Conservation (phyloP, 2,888 invertebrate species). For the Cantharis lateralis region DNA sequence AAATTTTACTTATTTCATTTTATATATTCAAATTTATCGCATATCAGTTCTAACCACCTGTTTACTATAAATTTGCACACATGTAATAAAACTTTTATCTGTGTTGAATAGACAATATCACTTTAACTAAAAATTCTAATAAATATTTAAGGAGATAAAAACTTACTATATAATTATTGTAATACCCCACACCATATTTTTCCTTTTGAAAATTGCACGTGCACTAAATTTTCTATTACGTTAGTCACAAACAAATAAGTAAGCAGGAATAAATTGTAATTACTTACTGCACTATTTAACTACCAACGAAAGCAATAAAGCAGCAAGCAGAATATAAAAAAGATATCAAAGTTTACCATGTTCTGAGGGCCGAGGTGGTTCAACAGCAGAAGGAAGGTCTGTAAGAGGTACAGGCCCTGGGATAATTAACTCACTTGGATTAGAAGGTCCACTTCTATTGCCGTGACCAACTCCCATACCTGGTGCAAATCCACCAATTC, state of each 20-base stretch:
- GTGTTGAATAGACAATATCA: not conserved
- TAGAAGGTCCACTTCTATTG: slow-evolving; percentile 42
- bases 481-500: slow-evolving; percentile 57
- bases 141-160: not conserved
- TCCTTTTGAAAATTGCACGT: not conserved
- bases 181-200: not conserved
- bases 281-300: not conserved
- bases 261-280: not conserved
- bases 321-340: slow-evolving; percentile 15
- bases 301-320: slow-evolving; percentile 43
- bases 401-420: slow-evolving; percentile 48
- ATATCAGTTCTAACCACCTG: not conserved
- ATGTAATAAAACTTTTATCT: not conserved
- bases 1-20: not conserved
- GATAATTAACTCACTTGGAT: slow-evolving; percentile 68
- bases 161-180: not conserved
- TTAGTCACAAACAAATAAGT: not conserved
- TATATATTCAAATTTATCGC: not conserved
- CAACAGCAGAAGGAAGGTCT: slow-evolving; percentile 56
- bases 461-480: slow-evolving; percentile 58
- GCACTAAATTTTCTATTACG: not conserved
- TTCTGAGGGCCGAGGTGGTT: slow-evolving; percentile 50
- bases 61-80: not conserved
- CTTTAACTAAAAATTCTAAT: not conserved
- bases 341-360: slow-evolving; percentile 54